Base-by-base conservation (phyloP, 2,113 vertebrate species). In the Microcebus ravelobensis region DNA sequence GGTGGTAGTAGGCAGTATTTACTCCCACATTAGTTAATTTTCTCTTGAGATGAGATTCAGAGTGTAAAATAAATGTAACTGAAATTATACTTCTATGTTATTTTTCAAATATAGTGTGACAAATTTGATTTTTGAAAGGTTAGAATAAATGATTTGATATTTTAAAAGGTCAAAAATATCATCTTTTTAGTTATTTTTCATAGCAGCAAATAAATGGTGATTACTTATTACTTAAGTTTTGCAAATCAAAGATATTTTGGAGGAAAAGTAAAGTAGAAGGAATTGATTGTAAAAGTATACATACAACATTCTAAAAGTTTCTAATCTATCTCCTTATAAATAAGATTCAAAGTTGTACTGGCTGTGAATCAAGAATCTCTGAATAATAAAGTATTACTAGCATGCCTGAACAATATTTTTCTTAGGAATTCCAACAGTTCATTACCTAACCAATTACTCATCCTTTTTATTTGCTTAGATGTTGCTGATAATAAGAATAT, bases 41-140 rank as follows among this genome's bases (percentile, higher is more conserved):
- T 90, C 93, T 87, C 59, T 91, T 85, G 79, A 90, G 96, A 95
- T 97, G 63, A 90, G 81, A 84, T 85, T 81, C 52, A 88, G 65
- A 61, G 14, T 67, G 13, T 63, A 87, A 55, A 94, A 91, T 94
- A 94, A 85, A 90, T 92, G 34, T 15, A 95, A 81, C 29, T 82
- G 36, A 93, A 98, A 98, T 97, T 97, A 92, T 15, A 90, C 45
- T 59, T 94, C n/a, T 50, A 29, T 83, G 45, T 57, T 92, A 96
- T 91, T 84, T 96, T 68, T 87, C 57, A 67, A 93, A 91, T 90
- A 71, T 17, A 90, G 36, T 63, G 36, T 96, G 71, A 96, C 61
- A 97, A 90, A 95, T 94, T 90, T 86, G 61, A 95, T 97, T 96
- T 98, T 95, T 93, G 61, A 98, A 98, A 97, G 93, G 93, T 96